Evolutionary conservation across 2,797 vertebrate species (phyloP).

Genomic region (Diceros bicornis): DNA sequence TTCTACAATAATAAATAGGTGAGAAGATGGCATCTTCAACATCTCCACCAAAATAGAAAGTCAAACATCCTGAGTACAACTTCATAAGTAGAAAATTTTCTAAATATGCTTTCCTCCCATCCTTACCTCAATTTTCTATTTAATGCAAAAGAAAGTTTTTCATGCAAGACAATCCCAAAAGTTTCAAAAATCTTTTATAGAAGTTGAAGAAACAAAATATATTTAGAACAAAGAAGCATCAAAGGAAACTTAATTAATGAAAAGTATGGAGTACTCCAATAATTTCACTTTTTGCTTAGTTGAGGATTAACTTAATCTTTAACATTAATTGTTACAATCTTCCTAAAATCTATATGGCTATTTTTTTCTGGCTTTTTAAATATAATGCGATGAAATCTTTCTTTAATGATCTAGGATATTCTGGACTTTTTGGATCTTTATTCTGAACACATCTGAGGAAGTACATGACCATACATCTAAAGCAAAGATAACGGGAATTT

Average conservation of each 20-base stretch:
- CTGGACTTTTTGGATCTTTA: background rate
- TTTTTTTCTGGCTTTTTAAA: slow-evolving; percentile 23
- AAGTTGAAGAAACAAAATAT: background rate
- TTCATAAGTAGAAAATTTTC: slow-evolving; percentile 9
- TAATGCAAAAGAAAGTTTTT: slow-evolving; percentile 61
- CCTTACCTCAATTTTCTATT: slow-evolving; percentile 11
- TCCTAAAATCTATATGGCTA: slow-evolving; percentile 39
- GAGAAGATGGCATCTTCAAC: background rate
- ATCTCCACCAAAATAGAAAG: slow-evolving; percentile 56
- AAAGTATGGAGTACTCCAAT: slow-evolving; percentile 16
- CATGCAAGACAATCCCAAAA: slow-evolving; percentile 54
- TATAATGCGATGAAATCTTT: slow-evolving; percentile 17
- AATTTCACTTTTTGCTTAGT: slow-evolving; percentile 64
- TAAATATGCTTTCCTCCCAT: slow-evolving; percentile 13
- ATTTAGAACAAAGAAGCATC: slow-evolving; percentile 43
- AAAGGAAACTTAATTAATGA: slow-evolving; percentile 44
- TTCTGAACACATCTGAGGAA: slow-evolving; percentile 11
- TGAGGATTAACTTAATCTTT: background rate
- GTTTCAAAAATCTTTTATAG: slow-evolving; percentile 22
- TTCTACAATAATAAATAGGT: background rate
- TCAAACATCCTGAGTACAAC: background rate
- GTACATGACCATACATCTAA: background rate
- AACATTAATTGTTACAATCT: slow-evolving; percentile 13
- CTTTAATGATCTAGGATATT: background rate
- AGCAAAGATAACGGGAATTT: background rate